A percentile compares a stretch with the other conserved stretches of the same genome.
Evolutionary conservation across 2,113 vertebrate species (phyloP).

Genomic region (Plectropomus leopardus): DNA sequence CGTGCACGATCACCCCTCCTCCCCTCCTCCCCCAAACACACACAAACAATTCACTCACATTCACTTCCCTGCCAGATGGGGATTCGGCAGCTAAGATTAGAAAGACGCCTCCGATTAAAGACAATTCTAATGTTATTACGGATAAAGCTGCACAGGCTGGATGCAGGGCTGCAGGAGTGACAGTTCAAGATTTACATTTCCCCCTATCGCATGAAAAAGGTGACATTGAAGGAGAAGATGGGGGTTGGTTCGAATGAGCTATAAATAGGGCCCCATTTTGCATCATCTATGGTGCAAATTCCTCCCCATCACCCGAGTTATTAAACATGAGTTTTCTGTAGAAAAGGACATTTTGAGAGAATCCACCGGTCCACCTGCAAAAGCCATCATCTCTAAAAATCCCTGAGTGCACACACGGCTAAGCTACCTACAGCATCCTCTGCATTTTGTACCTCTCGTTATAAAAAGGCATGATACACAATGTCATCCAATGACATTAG

Average conservation of each 20-base stretch:
- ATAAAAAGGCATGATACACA: constrained; percentile 39
- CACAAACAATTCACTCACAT: constrained; percentile 71
- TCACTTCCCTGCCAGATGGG: constrained; percentile 71
- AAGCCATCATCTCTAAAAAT: constrained; percentile 27
- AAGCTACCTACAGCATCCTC: constrained; percentile 16
- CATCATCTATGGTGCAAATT: constrained; percentile 51
- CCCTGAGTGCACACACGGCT: constrained; percentile 30
- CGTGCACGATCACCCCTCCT: constrained; percentile 43
- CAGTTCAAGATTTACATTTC: constrained; percentile 28
- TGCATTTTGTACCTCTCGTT: constrained; percentile 12
- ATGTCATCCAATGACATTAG: constrained; percentile 83
- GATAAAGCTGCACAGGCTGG: constrained; percentile 50
- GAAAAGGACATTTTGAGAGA: neutral
- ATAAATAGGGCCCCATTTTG: constrained; percentile 58
- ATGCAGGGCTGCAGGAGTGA: neutral
- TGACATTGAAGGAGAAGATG: constrained; percentile 60
- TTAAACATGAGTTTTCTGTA: neutral
- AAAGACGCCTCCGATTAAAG: constrained; percentile 70
- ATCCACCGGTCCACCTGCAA: constrained; percentile 6
- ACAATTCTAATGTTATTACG: constrained; percentile 58
- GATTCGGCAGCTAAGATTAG: constrained; percentile 71
- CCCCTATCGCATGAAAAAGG: constrained; percentile 37
- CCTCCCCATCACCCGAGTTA: constrained; percentile 3
- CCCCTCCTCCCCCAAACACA: constrained; percentile 56
- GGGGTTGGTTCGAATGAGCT: constrained; percentile 37